Base-by-base conservation (phyloP, 64 coral and sea anemone species). In the Anthopleura sola region DNA sequence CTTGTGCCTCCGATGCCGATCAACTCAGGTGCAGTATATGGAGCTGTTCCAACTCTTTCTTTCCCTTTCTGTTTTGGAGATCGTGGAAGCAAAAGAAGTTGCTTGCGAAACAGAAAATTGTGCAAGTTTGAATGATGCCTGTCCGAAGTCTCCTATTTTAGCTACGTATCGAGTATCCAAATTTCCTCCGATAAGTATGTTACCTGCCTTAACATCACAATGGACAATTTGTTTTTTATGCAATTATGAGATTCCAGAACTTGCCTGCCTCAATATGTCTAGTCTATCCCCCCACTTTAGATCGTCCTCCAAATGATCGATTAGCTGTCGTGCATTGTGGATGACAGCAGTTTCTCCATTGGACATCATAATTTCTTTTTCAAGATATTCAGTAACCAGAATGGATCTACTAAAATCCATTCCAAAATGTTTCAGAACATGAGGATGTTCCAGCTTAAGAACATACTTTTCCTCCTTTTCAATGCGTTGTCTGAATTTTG, bases 11-110 rank as follows among this genome's bases (percentile, higher is more conserved):
- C 88, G 12, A 54, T 14, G 19, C 85, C 82, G 5, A 85, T 62
- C 13, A 90, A 40, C 44, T 90, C 88, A 53, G 88, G 88, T 19
- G 81, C 88, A 23, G 60, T 90, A 55, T 90, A 90, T 26, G 88
- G 55, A 21, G 80, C 82, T 85, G 88, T 90, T 55, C 88, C 88
- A 80, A 87, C 17, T 78, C 36, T n/a, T n/a, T 49, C 60, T 64
- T 34, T 36, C 66, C 19, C 29, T 60, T 6, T 33, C 10, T 49
- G 6, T 40, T 20, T 14, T 23, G 20, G 60, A 23, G 19, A 17
- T 49, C 4, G 71, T 87, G 5, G 86, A 87, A 74, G 39, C 23
- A 46, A 86, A 86, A 46, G 58, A 47, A 11, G 9, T 75, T 46
- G 53, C n/a, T 82, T 88, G 87, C 29, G 78, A 44, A 4, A 54